Evolutionary conservation across 1,140 invertebrate genomes (phyloP).

Genomic region (Saccostrea cuccullata): DNA sequence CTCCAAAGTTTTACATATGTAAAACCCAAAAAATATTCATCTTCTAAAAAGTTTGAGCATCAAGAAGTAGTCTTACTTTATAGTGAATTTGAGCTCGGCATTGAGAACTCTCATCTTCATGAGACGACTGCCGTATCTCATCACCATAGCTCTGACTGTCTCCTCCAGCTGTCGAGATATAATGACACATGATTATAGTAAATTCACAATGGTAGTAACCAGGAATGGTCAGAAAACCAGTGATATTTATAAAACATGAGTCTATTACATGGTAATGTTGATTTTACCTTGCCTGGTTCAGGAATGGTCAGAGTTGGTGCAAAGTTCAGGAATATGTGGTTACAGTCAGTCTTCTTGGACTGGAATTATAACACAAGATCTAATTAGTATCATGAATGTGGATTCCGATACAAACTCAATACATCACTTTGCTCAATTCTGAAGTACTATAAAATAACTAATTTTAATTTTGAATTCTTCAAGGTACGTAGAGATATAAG

Average conservation of each 20-base stretch:
- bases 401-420: no score
- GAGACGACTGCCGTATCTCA: conserved; percentile 94
- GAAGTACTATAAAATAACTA: no score
- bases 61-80: conserved; percentile 77
- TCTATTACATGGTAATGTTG: not conserved
- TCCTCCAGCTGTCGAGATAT: conserved; percentile 88
- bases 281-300: conserved; percentile 90
- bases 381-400: not conserved
- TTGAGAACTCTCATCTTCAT: conserved; percentile 97
- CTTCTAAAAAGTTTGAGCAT: no score
- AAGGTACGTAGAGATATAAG: no score
- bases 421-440: no score
- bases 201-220: not conserved
- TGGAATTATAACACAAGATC: conserved; percentile 56
- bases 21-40: no score
- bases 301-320: conserved; percentile 97
- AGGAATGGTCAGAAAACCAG: no score
- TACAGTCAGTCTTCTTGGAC: conserved; percentile 95
- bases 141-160: conserved; percentile 96
- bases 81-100: conserved; percentile 90
- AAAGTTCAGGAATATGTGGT: conserved; percentile 99
- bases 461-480: no score
- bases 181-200: not conserved
- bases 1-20: no score
- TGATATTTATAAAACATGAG: no score